These are phyloP conservation scores for Lontra canadensis DNA, from an alignment of 2,113 vertebrate species.

Conservation along the genomic window DNA sequence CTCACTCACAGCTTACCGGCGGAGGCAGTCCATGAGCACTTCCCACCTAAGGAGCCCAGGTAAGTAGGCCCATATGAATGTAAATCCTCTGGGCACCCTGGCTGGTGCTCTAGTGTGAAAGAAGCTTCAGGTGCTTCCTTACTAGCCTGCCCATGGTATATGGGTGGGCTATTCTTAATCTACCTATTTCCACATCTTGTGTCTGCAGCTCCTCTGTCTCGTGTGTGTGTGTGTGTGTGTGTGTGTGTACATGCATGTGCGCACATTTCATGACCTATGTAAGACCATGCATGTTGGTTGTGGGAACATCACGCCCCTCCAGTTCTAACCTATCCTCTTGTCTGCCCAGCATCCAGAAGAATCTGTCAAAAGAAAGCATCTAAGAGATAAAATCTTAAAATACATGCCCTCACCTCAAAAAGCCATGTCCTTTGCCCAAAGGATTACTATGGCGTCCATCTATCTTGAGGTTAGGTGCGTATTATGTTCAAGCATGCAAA, in stretches of 20 bases:
- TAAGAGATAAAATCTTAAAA: neutral
- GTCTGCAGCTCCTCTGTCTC: neutral
- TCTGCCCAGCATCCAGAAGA: neutral
- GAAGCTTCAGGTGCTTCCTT: neutral
- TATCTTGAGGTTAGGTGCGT: neutral
- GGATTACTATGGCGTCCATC: neutral
- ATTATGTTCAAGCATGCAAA: neutral
- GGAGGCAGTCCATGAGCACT: neutral
- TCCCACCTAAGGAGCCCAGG: neutral
- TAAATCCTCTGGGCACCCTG: neutral
- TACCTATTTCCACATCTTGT: neutral
- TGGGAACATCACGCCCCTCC: neutral
- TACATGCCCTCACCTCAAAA: neutral
- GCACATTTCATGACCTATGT: neutral
- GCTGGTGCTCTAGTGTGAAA: neutral
- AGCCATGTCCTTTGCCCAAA: neutral
- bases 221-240: neutral
- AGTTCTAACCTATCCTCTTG: neutral
- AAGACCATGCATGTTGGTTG: neutral
- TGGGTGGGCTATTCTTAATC: neutral
- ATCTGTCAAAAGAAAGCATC: neutral
- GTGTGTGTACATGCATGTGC: rapidly evolving
- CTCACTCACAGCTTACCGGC: neutral
- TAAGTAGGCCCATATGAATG: neutral
- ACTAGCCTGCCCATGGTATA: neutral